phyloP scores from a whole-genome alignment of 2,888 invertebrate genomes.

The Drosophila emarginata region DNA sequence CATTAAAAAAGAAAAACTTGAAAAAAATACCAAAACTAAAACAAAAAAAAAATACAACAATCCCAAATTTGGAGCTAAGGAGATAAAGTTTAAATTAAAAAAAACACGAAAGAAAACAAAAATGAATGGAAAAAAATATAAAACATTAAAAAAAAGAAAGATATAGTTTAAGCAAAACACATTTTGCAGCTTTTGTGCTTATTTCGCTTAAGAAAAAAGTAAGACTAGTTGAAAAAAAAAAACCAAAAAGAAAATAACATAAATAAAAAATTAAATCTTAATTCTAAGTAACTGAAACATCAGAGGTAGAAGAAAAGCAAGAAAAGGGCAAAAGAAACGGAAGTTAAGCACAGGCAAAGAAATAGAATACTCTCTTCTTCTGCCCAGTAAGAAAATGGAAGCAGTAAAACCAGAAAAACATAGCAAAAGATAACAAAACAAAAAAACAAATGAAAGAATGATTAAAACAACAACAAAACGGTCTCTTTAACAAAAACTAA shows the following conservation, averaged over 20 bases:
- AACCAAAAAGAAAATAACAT: slow-evolving; percentile 46
- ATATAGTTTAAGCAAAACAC: slow-evolving; percentile 76
- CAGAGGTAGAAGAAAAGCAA: slow-evolving; percentile 36
- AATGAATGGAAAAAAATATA: slow-evolving; percentile 1
- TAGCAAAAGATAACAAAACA: slow-evolving; percentile 63
- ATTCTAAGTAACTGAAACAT: slow-evolving; percentile 57
- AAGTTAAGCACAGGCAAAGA: slow-evolving; percentile 37
- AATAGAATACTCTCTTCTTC: slow-evolving; percentile 24
- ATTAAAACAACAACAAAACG: slow-evolving; percentile 41
- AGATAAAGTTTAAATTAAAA: slow-evolving; percentile 41
- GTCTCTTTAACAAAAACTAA: slow-evolving; percentile 54
- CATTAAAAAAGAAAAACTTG: slow-evolving; percentile 65
- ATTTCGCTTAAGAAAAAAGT: slow-evolving; percentile 73
- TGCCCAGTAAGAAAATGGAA: slow-evolving; percentile 11
- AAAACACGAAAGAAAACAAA: slow-evolving; percentile 36
- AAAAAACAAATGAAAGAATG: slow-evolving; percentile 30
- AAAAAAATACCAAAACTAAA: slow-evolving; percentile 29
- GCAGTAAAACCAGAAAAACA: slow-evolving; percentile 47
- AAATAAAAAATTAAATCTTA: slow-evolving; percentile 55
- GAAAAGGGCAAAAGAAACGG: slow-evolving; percentile 16
- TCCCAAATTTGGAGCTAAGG: slow-evolving; percentile 1
- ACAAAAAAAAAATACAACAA: slow-evolving; percentile 4
- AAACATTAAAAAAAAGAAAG: slow-evolving; percentile 50
- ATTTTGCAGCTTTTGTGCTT: slow-evolving; percentile 78
- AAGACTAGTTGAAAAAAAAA: slow-evolving; percentile 77